Evolutionary conservation across 2,888 invertebrate genomes (phyloP).

Genomic region (Drosophila ustulata): DNA sequence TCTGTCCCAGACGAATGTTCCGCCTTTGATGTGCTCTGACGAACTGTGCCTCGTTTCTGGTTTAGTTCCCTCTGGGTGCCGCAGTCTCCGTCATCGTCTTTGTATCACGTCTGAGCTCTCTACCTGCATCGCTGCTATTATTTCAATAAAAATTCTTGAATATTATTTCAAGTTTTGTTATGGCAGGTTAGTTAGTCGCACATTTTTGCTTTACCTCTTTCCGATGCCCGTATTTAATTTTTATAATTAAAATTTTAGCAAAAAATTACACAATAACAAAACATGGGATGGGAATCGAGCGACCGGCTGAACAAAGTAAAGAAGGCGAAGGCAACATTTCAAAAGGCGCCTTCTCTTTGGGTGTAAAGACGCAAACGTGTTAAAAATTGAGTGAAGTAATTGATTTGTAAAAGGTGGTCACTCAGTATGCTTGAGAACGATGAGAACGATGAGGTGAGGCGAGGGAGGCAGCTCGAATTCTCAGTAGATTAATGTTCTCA

Average conservation of each 20-base stretch:
- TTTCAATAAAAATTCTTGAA: slow-evolving; percentile 80
- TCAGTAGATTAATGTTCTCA: slow-evolving; percentile 34
- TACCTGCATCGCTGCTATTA: slow-evolving; percentile 66
- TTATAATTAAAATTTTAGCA: slow-evolving; percentile 75
- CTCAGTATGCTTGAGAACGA: not conserved
- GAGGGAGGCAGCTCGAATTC: slow-evolving; percentile 17
- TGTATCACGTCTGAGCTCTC: slow-evolving; percentile 14
- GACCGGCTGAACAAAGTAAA: slow-evolving; percentile 30
- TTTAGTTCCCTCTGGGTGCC: slow-evolving; percentile 34
- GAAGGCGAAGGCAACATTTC: not conserved
- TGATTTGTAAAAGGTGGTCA: slow-evolving; percentile 62
- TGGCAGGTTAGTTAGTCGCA: slow-evolving; percentile 70
- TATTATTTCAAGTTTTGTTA: slow-evolving; percentile 77
- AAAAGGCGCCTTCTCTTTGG: slow-evolving; percentile 40
- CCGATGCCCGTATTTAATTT: slow-evolving; percentile 66
- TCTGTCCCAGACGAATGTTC: slow-evolving; percentile 52
- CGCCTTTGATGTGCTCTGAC: slow-evolving; percentile 77
- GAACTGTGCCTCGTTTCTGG: slow-evolving; percentile 49
- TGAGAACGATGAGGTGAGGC: not conserved
- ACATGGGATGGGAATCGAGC: slow-evolving; percentile 21
- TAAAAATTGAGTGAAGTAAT: slow-evolving; percentile 78
- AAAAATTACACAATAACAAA: slow-evolving; percentile 39
- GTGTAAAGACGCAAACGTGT: slow-evolving; percentile 68
- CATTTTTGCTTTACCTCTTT: slow-evolving; percentile 36
- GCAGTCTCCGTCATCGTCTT: slow-evolving; percentile 10